Percentiles rank a stretch among this genome's conserved stretches.
Evolutionary conservation across 2,888 invertebrate species (phyloP).

Genomic region (Drosophila algonquin): DNA sequence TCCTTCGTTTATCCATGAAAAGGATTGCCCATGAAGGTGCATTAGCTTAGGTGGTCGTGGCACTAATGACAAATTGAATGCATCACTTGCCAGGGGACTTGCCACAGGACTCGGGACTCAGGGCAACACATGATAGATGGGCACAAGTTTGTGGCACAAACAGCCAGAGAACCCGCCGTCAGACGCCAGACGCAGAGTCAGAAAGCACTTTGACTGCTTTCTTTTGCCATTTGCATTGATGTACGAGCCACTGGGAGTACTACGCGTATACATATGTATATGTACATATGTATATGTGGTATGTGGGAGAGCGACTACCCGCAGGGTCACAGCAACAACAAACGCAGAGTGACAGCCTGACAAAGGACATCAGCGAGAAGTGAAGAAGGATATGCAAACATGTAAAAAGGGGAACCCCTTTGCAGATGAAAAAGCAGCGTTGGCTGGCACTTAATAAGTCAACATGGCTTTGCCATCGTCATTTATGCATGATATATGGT

Average conservation of each 20-base stretch:
- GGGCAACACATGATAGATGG: constrained; percentile 44
- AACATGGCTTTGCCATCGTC: constrained; percentile 41
- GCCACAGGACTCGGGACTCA: constrained; percentile 29
- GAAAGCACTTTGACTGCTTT: constrained; percentile 31
- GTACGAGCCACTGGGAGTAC: not conserved
- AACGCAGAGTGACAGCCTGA: constrained; percentile 37
- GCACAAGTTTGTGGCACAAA: constrained; percentile 9
- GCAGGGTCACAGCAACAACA: constrained; percentile 36
- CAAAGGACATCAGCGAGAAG: constrained; percentile 39
- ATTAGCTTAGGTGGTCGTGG: constrained; percentile 8
- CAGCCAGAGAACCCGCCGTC: not conserved
- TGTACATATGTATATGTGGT: too few species aligned
- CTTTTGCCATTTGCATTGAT: constrained; percentile 52
- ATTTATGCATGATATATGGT: constrained; percentile 51
- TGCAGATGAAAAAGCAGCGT: constrained; percentile 35
- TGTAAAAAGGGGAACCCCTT: constrained; percentile 1
- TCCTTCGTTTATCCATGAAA: not conserved
- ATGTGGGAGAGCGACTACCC: constrained; percentile 38
- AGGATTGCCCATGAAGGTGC: constrained; percentile 6
- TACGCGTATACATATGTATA: not conserved
- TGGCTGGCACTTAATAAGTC: constrained; percentile 61
- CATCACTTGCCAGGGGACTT: constrained; percentile 35
- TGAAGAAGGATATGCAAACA: not conserved
- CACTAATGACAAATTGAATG: constrained; percentile 62
- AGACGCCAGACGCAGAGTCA: constrained; percentile 10